Evolutionary conservation across 1,140 invertebrate species (phyloP), one percentile per base, ranked within the genome.

Genomic region (Bradysia coprophila): DNA sequence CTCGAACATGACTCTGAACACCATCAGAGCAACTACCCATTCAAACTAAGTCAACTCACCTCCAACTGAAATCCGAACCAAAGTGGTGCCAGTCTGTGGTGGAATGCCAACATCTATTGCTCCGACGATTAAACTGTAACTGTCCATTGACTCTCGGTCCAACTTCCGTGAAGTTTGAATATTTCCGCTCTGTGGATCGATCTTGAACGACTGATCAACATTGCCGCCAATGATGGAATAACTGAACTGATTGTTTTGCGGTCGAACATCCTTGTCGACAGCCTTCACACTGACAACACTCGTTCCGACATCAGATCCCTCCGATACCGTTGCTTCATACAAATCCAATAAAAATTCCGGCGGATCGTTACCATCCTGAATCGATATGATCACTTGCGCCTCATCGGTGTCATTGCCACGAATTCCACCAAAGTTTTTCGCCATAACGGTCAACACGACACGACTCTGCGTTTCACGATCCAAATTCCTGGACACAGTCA

Each of bases 281-380:
- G 91, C 91, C 54, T 80, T 76, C 0, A 96, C 88, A 16, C 74
- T 73, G 3, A 80, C 62, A 0, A 95, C 75, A 49, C 71, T 70
- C 2, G 81, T 75, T 0, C 85, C 88, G 3, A 76, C 54, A 0
- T 55, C 45, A 0, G 75, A 79, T 21, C 77, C 79, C 65, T 96
- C 91, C 15, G 78, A 80, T 5, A 94, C 68, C 22, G 64, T 69
- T 0, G 77, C 72, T 45, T 81, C 73, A 55, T 94, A 93, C 18
- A 73, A 55, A 20, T 66, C 66, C 48, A 84, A 70, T 9, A 80
- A 56, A 56, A 96, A 96, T 58, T 91, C 83, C 1, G 91, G 91
- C 3, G 91, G 88, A 67, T 95, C 90, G 54, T 95, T 95, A 4
- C 90, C 89, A 60, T 95, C 91, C 66, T 93, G 85, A 41, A 95